Base-by-base conservation (phyloP, 2,888 invertebrate genomes). In the Orthonevra nobilis region DNA sequence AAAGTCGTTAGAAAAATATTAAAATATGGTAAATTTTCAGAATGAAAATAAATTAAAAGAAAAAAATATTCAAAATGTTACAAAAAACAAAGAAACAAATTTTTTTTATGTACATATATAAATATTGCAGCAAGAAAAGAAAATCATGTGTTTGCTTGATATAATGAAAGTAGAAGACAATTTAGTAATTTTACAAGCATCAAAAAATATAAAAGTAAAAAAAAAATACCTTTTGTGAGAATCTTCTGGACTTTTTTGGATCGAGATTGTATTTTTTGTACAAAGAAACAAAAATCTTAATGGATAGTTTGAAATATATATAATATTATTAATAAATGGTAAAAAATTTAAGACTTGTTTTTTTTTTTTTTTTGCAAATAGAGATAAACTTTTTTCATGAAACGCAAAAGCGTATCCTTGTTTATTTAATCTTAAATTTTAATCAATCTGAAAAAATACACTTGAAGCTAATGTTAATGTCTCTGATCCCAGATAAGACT, bases 241-340 rank as follows among this genome's bases (percentile, higher is more conserved):
- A 72, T 64, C 64, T 63, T 70, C 64, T 70, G 56, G 58, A 58
- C 64, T 64, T 72, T n/a, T 77, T 72, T 52, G 64, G 64, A 64
- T 54, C 46, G 64, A 77, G 63, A 77, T 66, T 77, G 64, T 77
- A 77, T 77, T 77, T 77, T 77, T 77, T 77, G 77, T 77, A 77
- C 77, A 77, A 77, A 77, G 44, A 64, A 60, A 68, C 42, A 54
- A 46, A 54, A 34, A 56, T 34, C 23, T 58, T 44, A 50, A 50
- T 72, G 64, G 72, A 52, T 66, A 77, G 77, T 77, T 72, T 72
- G 38, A 72, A 72, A 75, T n/a, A 72, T 64, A 77, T 66, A 77
- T 58, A 77, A 72, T 72, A 77, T 72, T n/a, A 72, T 64, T 60
- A 64, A 54, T 77, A 34, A 64, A 68, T 68, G 58, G 66, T 68